Evolutionary conservation across 2,113 vertebrate species (phyloP).

Genomic region (Catagonus wagneri): DNA sequence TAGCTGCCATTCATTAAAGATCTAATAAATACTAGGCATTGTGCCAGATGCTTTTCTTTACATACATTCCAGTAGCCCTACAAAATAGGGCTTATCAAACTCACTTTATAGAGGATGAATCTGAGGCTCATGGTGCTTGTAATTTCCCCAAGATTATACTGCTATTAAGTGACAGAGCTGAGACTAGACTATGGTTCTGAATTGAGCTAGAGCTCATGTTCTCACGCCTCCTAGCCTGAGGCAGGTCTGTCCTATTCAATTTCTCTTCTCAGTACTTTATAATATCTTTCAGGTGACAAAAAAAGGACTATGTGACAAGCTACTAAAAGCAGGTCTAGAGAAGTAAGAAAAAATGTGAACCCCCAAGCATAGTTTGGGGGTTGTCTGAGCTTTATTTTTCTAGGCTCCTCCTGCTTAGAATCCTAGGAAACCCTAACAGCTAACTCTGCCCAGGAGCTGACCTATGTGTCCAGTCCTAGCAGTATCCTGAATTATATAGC

Average conservation of each 20-base stretch:
- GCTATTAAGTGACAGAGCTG: not conserved
- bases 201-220: not conserved
- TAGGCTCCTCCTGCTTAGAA: not conserved
- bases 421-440: not conserved
- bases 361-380: not conserved
- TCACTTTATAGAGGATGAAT: not conserved
- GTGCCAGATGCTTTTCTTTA: not conserved
- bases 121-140: not conserved
- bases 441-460: not conserved
- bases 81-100: not conserved
- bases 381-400: not conserved
- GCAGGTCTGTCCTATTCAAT: not conserved
- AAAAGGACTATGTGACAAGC: not conserved
- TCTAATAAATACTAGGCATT: not conserved
- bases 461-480: not conserved
- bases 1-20: not conserved
- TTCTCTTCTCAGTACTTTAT: not conserved
- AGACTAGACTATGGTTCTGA: not conserved
- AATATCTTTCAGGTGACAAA: not conserved
- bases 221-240: too few relatives aligned
- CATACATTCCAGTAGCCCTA: not conserved
- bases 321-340: not conserved
- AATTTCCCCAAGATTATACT: not conserved
- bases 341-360: not conserved
- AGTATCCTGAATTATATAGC: not conserved